Percentiles rank a stretch among this genome's conserved stretches.
phyloP scores from a whole-genome alignment of 2,113 vertebrate species.

The Harpagus bidentatus region DNA sequence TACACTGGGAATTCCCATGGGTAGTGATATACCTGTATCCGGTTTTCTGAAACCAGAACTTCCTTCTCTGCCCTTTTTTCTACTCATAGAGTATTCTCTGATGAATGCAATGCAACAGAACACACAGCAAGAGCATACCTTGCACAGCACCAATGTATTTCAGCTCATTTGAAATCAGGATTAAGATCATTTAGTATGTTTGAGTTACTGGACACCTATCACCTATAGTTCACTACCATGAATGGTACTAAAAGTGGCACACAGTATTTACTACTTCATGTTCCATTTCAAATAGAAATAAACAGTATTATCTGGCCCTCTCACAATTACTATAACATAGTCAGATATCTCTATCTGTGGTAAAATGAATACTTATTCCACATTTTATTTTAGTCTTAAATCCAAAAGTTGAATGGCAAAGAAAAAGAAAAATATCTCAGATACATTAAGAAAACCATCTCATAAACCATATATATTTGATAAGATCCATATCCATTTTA shows the following conservation, averaged over 20 bases:
- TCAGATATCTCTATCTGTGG: background rate
- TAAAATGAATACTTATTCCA: background rate
- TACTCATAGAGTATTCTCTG: background rate
- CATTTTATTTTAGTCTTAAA: background rate
- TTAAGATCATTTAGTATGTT: background rate
- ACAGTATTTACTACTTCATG: background rate
- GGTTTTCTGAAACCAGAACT: background rate
- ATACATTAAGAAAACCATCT: background rate
- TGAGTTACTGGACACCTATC: background rate
- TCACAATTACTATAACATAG: background rate
- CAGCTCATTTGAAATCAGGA: background rate
- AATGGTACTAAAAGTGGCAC: background rate
- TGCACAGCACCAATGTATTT: background rate
- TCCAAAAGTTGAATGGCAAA: background rate
- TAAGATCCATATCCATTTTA: background rate
- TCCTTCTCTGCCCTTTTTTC: background rate
- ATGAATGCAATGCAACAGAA: background rate
- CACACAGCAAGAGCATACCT: background rate
- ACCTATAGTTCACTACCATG: background rate
- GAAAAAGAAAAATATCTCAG: background rate
- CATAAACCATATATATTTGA: background rate
- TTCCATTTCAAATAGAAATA: background rate
- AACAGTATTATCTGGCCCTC: background rate
- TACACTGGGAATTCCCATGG: background rate
- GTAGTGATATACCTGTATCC: background rate